Percentiles rank a stretch among this genome's conserved stretches.
phyloP scores from a whole-genome alignment of 2,797 vertebrate genomes.

The Dryobates pubescens region DNA sequence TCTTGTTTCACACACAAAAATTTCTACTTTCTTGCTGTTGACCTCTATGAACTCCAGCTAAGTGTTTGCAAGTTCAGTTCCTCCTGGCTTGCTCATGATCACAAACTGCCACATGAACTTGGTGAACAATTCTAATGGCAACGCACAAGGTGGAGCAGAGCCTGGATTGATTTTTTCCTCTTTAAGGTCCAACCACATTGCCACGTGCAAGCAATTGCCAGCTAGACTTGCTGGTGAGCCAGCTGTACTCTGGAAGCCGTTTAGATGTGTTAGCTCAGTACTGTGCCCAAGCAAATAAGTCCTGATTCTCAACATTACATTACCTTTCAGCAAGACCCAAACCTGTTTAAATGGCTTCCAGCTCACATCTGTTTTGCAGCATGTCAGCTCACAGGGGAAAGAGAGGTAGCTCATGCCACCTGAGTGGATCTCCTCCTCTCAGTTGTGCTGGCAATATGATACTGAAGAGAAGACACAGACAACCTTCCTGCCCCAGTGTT shows the following conservation, averaged over 20 bases:
- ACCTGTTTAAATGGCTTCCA: slow-evolving; percentile 1
- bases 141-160: neutral
- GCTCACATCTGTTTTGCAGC: neutral
- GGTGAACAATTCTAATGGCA: neutral
- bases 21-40: neutral
- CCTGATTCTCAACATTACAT: neutral
- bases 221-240: neutral
- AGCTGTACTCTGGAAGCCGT: slow-evolving; percentile 24
- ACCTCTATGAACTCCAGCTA: neutral
- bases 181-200: neutral
- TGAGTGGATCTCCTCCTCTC: neutral
- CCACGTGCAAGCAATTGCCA: neutral
- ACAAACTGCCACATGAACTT: neutral
- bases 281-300: neutral
- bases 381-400: neutral
- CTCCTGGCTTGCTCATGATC: accelerated
- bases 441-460: neutral
- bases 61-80: neutral
- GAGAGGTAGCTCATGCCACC: neutral
- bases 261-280: neutral
- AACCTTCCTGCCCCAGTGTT: neutral
- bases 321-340: slow-evolving; percentile 28
- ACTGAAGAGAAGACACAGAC: neutral
- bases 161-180: neutral
- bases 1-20: neutral